Conservation (phyloP, 2,888 invertebrate genomes). For the Leptothorax acervorum region DNA sequence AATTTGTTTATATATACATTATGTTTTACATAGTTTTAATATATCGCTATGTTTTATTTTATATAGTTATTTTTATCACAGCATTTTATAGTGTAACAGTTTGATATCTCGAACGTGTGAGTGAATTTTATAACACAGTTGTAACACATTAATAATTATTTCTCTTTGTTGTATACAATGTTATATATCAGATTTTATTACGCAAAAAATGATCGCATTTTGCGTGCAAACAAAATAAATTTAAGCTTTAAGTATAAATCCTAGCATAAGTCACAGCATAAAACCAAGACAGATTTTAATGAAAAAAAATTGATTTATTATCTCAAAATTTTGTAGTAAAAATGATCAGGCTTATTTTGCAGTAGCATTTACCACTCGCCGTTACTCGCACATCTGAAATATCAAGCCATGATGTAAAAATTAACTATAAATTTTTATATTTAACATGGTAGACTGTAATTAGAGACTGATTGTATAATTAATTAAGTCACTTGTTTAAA, state of each 20-base stretch:
- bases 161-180: slow-evolving; percentile 23
- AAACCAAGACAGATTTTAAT: background rate
- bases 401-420: slow-evolving; percentile 26
- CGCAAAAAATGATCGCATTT: background rate
- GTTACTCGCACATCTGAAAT: slow-evolving; percentile 42
- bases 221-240: slow-evolving; percentile 29
- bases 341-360: slow-evolving; percentile 16
- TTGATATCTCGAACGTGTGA: slow-evolving; percentile 38
- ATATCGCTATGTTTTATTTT: slow-evolving; percentile 39
- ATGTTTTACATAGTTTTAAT: slow-evolving; percentile 48
- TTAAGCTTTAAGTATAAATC: slow-evolving; percentile 7
- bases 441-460: slow-evolving; percentile 58
- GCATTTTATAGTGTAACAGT: slow-evolving; percentile 37
- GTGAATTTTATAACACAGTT: slow-evolving; percentile 18
- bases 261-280: background rate
- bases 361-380: slow-evolving; percentile 2
- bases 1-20: slow-evolving; percentile 53
- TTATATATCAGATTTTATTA: slow-evolving; percentile 41
- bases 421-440: slow-evolving; percentile 49
- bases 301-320: slow-evolving; percentile 20
- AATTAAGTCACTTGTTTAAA: slow-evolving; percentile 61
- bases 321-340: slow-evolving; percentile 7
- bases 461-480: slow-evolving; percentile 68
- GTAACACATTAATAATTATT: slow-evolving; percentile 27
- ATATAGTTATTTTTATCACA: slow-evolving; percentile 38